These are phyloP conservation scores for Parauchenoglanis punctatus DNA, from an alignment of 2,797 vertebrate species.

Conservation along the genomic window DNA sequence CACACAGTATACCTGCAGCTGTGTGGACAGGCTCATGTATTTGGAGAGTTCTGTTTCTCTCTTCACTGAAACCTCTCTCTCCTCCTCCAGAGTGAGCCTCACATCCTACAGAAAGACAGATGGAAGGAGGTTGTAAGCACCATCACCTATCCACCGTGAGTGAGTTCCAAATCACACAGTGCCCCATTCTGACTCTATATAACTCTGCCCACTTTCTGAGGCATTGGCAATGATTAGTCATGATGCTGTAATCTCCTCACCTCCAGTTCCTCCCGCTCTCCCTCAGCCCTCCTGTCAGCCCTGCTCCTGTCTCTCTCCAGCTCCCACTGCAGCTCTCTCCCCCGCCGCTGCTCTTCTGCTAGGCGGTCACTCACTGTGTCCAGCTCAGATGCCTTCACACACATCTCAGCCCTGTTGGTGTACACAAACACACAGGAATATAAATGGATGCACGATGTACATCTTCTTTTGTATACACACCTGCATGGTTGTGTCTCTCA, in stretches of 20 bases:
- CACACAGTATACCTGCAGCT: not conserved
- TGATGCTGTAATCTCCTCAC: conserved; percentile 65
- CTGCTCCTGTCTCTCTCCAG: conserved; percentile 87
- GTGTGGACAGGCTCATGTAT: conserved; percentile 70
- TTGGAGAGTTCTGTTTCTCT: conserved; percentile 76
- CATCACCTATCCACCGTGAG: too few relatives aligned
- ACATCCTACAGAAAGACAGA: conserved; percentile 80
- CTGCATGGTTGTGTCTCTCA: conserved; percentile 47
- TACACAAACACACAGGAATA: conserved; percentile 7
- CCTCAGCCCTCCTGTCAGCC: conserved; percentile 77
- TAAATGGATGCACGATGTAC: not conserved
- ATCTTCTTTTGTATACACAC: not conserved
- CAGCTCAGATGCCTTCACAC: conserved; percentile 83
- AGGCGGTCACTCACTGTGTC: conserved; percentile 83
- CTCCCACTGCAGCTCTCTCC: conserved; percentile 87
- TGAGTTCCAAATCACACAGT: not conserved
- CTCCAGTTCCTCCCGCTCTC: conserved; percentile 87
- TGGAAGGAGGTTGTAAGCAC: not conserved
- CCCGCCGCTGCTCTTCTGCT: conserved; percentile 83
- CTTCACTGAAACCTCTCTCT: conserved; percentile 75
- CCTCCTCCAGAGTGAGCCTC: conserved; percentile 82
- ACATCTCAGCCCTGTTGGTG: conserved; percentile 80
- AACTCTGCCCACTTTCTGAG: not conserved
- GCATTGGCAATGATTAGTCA: not conserved
- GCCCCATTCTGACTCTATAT: not conserved